phyloP scores from a whole-genome alignment of 1,140 invertebrate genomes.

The Sinella curviseta region DNA sequence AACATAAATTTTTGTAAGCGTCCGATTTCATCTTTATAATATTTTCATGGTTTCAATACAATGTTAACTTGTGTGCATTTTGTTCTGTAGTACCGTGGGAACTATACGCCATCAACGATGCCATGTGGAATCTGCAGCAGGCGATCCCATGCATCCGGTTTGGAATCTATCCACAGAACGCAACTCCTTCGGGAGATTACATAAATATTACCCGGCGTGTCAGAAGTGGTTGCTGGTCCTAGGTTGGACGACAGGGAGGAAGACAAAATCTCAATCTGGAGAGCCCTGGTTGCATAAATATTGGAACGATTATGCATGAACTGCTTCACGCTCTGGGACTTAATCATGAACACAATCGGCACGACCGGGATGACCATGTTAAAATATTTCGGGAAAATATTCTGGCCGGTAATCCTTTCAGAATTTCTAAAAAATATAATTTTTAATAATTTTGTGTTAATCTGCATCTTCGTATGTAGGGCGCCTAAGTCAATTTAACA shows the following conservation, averaged over 20 bases:
- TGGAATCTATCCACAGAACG: no score
- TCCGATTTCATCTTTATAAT: not conserved
- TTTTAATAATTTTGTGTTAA: no score
- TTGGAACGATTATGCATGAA: not conserved
- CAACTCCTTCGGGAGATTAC: no score
- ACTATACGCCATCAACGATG: no score
- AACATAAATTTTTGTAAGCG: not conserved
- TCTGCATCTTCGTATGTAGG: not conserved
- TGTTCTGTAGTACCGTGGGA: not conserved
- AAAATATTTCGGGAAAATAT: not conserved
- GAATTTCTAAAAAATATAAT: not conserved
- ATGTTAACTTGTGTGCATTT: not conserved
- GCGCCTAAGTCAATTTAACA: no score
- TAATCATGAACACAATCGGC: not conserved
- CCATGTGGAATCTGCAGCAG: not conserved
- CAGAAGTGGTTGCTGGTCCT: not conserved
- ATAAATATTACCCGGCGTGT: not conserved
- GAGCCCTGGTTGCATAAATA: not conserved
- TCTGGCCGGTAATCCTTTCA: no score
- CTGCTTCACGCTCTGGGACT: not conserved
- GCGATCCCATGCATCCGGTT: no score
- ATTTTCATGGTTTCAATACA: not conserved
- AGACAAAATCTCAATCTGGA: not conserved
- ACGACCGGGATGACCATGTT: not conserved
- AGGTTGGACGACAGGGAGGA: not conserved